Evolutionary conservation across 2,113 vertebrate genomes (phyloP).

Genomic region (Perccottus glenii): DNA sequence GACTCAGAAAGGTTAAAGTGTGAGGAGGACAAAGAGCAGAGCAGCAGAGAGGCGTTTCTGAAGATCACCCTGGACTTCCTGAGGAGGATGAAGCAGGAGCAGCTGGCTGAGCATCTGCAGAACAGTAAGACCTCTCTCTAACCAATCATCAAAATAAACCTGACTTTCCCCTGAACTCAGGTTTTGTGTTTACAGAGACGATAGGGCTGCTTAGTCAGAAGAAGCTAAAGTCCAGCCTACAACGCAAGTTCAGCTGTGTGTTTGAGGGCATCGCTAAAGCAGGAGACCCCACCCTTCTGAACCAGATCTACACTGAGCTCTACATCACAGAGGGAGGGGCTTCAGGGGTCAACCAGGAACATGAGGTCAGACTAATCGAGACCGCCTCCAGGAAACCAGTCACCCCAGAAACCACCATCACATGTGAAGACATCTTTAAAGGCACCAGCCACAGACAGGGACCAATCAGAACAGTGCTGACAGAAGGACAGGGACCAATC

Average conservation of each 20-base stretch:
- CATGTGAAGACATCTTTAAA: neutral
- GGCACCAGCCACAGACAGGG: neutral
- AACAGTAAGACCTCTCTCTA: constrained; percentile 1
- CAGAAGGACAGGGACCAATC: neutral
- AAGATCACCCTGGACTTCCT: neutral
- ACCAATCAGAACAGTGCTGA: neutral
- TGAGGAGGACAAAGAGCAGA: neutral
- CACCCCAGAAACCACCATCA: neutral
- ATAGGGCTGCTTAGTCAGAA: no score
- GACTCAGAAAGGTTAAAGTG: neutral
- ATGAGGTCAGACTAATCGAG: constrained; percentile 1
- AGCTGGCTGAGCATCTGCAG: constrained; percentile 1
- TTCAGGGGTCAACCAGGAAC: constrained; percentile 1
- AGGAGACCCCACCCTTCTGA: constrained; percentile 19
- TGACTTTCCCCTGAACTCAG: neutral
- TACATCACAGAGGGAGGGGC: constrained; percentile 36
- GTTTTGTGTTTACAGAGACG: neutral
- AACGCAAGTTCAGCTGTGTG: constrained; percentile 1
- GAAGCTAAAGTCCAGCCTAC: neutral
- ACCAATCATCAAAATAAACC: no score
- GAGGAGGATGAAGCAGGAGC: constrained; percentile 1
- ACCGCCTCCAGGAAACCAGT: neutral
- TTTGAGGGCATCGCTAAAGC: constrained; percentile 12
- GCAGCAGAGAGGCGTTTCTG: constrained; percentile 17
- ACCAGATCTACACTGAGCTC: constrained; percentile 40